Base-by-base conservation (phyloP, 2,797 vertebrate genomes). In the Sebastes diploproa region DNA sequence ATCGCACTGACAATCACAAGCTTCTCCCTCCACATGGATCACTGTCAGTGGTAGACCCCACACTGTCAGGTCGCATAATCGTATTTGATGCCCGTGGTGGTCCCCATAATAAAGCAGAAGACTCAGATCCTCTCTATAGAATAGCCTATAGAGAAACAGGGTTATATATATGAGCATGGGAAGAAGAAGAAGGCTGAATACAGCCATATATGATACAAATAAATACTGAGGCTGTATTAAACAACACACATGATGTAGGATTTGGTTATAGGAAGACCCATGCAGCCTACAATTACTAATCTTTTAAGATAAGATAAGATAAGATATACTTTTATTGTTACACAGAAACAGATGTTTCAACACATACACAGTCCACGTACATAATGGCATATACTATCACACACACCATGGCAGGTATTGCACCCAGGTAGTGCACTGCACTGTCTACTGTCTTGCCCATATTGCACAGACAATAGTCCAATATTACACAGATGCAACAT, bases 31-130 rank as follows among this genome's bases (percentile, higher is more conserved):
- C 87, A 75, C 88, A 91, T 76, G 89, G 93, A 93, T 90, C 92
- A 83, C 88, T 91, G 91, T 92, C 91, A 91, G 88, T 38, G 76
- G 81, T 32, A 85, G 92, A 93, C 89, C 88, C 75, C 86, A 75
- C 81, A 90, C 90, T 94, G 95, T 94, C 95, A 94, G 92, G 90
- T 91, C 92, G 88, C 79, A 94, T 95, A 89, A 94, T 88, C 91
- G 65, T 88, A 90, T 86, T 82, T 82, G 75, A 84, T 82, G 83
- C 81, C 84, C 62, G 78, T 78, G 85, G 85, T 83, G 78, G 73
- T 86, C 88, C 87, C 89, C 82, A 77, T 80, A 86, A 87, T 80
- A 86, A 87, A 76, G 86, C 80, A 72, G 25, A 72, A 66, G 82
- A 81, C 78, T 78, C 71, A 67, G 82, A 82, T 75, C 73, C 71